phyloP scores from a whole-genome alignment of 1,140 invertebrate genomes.

The Zaprionus camerounensis region DNA sequence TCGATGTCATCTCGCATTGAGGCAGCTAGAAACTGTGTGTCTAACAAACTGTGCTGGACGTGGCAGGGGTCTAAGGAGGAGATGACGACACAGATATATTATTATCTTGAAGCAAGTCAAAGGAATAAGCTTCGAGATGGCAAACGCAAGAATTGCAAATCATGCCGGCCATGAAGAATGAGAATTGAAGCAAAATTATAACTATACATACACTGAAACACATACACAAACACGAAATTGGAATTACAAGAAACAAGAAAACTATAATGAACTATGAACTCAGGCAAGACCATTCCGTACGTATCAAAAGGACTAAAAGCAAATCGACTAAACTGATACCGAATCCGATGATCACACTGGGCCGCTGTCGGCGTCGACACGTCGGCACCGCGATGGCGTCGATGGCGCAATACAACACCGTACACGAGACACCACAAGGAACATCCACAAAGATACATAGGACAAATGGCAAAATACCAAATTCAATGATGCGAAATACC shows the following conservation, averaged over 20 bases:
- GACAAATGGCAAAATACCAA: constrained; percentile 34
- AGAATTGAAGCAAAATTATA: neutral
- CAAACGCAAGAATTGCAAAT: constrained; percentile 28
- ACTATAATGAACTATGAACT: constrained; percentile 41
- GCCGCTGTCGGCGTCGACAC: neutral
- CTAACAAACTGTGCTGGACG: constrained; percentile 18
- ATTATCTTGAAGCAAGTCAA: constrained; percentile 1
- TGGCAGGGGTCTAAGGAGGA: constrained; percentile 34
- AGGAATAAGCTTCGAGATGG: constrained; percentile 2
- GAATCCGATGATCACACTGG: neutral
- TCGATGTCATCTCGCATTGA: constrained; percentile 23
- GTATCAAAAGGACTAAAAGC: constrained; percentile 62
- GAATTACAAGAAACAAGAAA: constrained; percentile 26
- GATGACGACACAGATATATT: constrained; percentile 53
- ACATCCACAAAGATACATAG: constrained; percentile 69
- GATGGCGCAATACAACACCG: constrained; percentile 37
- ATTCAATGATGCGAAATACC: constrained; percentile 19
- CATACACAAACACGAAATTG: constrained; percentile 27
- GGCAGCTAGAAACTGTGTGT: constrained; percentile 46
- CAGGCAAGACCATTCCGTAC: constrained; percentile 69
- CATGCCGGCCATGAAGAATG: constrained; percentile 8
- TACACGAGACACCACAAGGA: constrained; percentile 58
- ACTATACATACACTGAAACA: constrained; percentile 6
- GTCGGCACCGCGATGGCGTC: neutral
- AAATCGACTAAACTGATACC: constrained; percentile 29